Evolutionary conservation across 2,797 vertebrate genomes (phyloP).

Genomic region (Denticeps clupeoides): DNA sequence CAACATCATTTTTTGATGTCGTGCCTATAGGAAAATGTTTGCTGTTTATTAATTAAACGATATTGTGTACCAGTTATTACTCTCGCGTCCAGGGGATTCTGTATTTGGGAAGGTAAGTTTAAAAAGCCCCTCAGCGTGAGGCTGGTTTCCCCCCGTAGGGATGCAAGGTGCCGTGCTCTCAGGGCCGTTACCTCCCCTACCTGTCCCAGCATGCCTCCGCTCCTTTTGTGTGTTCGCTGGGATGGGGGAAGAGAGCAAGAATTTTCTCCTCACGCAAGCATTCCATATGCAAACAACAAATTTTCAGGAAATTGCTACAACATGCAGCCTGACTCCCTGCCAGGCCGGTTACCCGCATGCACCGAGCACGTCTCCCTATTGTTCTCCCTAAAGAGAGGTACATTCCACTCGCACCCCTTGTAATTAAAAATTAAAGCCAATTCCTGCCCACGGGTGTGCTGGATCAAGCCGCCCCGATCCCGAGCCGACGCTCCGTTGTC

Average conservation of each 20-base stretch:
- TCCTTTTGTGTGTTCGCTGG: slow-evolving; percentile 68
- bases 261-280: slow-evolving; percentile 55
- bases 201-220: slow-evolving; percentile 63
- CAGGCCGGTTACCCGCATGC: slow-evolving; percentile 48
- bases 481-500: too few species aligned
- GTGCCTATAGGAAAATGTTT: too few species aligned
- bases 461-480: too few species aligned
- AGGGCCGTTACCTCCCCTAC: slow-evolving; percentile 43
- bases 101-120: too few species aligned
- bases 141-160: slow-evolving; percentile 8
- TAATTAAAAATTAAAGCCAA: slow-evolving; percentile 47
- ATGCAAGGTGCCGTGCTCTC: slow-evolving; percentile 40
- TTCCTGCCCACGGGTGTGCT: slow-evolving; percentile 19
- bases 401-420: slow-evolving; percentile 35
- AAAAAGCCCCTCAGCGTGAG: not conserved
- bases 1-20: too few species aligned
- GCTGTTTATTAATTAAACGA: too few species aligned
- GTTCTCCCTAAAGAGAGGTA: slow-evolving; percentile 38
- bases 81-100: too few species aligned
- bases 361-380: slow-evolving; percentile 23
- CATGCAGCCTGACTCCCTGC: slow-evolving; percentile 59
- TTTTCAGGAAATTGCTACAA: slow-evolving; percentile 59
- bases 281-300: slow-evolving; percentile 61
- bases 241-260: slow-evolving; percentile 42
- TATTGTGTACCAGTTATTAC: too few species aligned